Evolutionary conservation across 2,113 vertebrate species (phyloP), one percentile per base, ranked within the genome.

Genomic region (Scopus umbretta): DNA sequence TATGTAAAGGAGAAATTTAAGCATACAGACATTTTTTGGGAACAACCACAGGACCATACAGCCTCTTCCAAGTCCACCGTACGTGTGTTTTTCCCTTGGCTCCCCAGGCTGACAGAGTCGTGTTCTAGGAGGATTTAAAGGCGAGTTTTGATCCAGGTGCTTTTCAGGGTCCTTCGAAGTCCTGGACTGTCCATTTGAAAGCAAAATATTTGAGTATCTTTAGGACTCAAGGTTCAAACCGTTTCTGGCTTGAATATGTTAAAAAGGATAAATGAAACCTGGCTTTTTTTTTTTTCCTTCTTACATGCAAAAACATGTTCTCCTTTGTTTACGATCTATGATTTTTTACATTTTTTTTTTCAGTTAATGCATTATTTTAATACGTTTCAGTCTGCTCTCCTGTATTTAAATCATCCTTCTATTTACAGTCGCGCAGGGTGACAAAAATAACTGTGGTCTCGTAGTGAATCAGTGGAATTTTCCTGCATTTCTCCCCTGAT

Each of bases 391-490:
- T 47, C 36, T 83, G 75, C 84, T 93, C 53, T 80, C 68, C 92
- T 95, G 68, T 86, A 80, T 96, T 90, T 93, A 89, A 94, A 91
- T 94, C 75, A 58, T 67, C 58, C 50, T 83, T 79, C 84, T 97
- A 80, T 97, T 97, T 96, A 93, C 90, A 79, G 81, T 83, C 30
- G 26, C 95, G 94, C 94, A 94, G 79, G 80, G 78, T 49, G 96
- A 90, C 90, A 96, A 93, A 96, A 97, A 97, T 97, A 98, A 94
- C 94, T 8, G 78, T 84, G 78, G 80, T 90, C 80, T 94, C 25
- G 1, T 52, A 34, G 88, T 81, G 93, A 97, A 97, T 88, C 94
- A 96, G 83, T 97, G 97, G 97, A 97, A 98, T 98, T 98, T 98
- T 97, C 94, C 98, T 94, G 97, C 85, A 80, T 97, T 52, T 86